These are phyloP conservation scores for Datnioides undecimradiatus DNA, from an alignment of 2,113 vertebrate genomes.

Conservation along the genomic window DNA sequence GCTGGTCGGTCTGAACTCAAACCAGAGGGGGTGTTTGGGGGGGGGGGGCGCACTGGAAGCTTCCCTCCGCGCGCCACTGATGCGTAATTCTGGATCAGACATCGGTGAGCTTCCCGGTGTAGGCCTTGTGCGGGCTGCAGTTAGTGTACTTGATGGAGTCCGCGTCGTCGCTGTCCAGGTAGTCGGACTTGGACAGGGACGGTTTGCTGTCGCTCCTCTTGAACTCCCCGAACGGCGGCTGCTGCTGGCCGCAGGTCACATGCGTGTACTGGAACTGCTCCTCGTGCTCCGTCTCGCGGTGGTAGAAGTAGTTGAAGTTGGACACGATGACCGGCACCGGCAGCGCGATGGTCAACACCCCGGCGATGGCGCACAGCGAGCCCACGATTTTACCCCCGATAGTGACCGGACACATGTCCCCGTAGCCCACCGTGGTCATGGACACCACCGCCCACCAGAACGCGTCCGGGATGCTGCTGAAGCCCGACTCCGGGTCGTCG, in stretches of 20 bases:
- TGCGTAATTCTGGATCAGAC: conserved; percentile 84
- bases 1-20: conserved; percentile 50
- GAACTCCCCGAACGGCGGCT: conserved; percentile 85
- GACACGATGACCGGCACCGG: conserved; percentile 96
- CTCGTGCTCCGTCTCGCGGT: conserved; percentile 94
- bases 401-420: conserved; percentile 96
- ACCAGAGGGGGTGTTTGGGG: conserved; percentile 51
- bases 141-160: conserved; percentile 89
- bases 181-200: conserved; percentile 90
- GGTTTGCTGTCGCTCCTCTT: conserved; percentile 86
- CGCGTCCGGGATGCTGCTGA: conserved; percentile 94
- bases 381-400: conserved; percentile 97
- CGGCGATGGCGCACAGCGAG: conserved; percentile 94
- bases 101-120: conserved; percentile 90
- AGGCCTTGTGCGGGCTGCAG: conserved; percentile 88
- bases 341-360: conserved; percentile 94
- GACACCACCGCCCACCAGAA: conserved; percentile 99
- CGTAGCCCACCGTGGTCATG: conserved; percentile 97
- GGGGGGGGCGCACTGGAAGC: conserved; percentile 51
- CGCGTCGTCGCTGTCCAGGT: conserved; percentile 85
- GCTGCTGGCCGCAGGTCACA: conserved; percentile 92
- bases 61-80: conserved; percentile 17
- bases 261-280: conserved; percentile 94
- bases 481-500: conserved; percentile 90
- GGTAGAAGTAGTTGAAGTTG: conserved; percentile 99